These are phyloP conservation scores for Cephonodes hylas DNA, from an alignment of 2,888 invertebrate species.

Conservation along the genomic window DNA sequence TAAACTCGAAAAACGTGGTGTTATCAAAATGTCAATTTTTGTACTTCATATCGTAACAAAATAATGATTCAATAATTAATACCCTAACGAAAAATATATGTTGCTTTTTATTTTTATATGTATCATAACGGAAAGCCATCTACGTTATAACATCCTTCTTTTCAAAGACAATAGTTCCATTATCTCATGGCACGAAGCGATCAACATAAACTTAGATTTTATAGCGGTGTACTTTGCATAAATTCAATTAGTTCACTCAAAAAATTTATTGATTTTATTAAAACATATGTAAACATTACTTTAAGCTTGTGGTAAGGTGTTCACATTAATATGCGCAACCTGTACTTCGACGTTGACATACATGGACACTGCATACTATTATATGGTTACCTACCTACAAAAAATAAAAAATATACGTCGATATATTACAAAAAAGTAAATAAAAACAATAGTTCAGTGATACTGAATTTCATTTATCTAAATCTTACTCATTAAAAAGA, in stretches of 20 bases:
- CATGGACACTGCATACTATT: conserved; percentile 27
- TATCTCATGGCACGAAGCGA: conserved; percentile 9
- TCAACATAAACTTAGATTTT: not conserved
- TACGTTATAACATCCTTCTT: not conserved
- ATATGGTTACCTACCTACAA: conserved; percentile 54
- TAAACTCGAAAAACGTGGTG: conserved; percentile 4
- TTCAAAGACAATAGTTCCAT: not conserved
- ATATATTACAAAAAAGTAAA: conserved; percentile 66
- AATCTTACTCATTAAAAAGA: conserved; percentile 51
- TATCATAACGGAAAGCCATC: not conserved
- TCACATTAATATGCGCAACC: conserved; percentile 48
- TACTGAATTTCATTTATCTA: conserved; percentile 57
- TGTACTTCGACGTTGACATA: conserved; percentile 48
- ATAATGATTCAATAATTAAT: not conserved
- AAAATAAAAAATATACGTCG: conserved; percentile 70
- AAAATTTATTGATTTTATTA: not conserved
- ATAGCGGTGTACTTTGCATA: not conserved
- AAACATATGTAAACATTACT: not conserved
- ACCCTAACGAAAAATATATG: not conserved
- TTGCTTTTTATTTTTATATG: not conserved
- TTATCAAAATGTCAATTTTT: conserved; percentile 10
- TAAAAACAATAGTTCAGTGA: conserved; percentile 67
- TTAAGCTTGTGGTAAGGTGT: conserved; percentile 42
- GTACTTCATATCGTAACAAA: conserved; percentile 13
- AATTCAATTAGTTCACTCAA: not conserved